Evolutionary conservation across 2,113 vertebrate species (phyloP), one percentile per base, ranked within the genome.

Genomic region (Mola mola): DNA sequence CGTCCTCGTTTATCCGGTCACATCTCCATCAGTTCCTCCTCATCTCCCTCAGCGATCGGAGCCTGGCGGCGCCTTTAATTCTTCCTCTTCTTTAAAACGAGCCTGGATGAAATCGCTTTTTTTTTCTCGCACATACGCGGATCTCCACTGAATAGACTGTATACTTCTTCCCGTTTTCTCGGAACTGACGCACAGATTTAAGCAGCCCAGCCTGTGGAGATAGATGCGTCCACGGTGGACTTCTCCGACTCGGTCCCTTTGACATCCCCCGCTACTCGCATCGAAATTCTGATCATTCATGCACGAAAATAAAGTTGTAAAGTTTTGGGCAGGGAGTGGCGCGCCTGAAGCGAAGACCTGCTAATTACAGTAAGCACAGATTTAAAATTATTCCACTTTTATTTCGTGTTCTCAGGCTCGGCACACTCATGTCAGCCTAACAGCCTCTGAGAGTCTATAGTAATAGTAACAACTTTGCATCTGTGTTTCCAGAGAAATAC

Each of bases 1-100:
- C 64, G 53, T 68, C 29, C 40, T 52, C 57, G 21, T 37, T 25
- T 3, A 24, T 59, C 66, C 29, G 40, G 19, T 42, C n/a, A 24
- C 47, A 26, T 67, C 56, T 38, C 34, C 61, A 13, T 52, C 52
- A 44, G 34, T 16, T 53, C 38, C 12, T 40, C 31, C 38, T 7
- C 64, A 15, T 22, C 65, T 46, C n/a, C n/a, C 36, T 33, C 29
- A 3, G 65, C 9, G 41, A 59, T 46, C 33, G 5, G 41, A 60
- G 37, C 17, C 26, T n/a, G n/a, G n/a, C n/a, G n/a, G n/a, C n/a
- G n/a, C n/a, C n/a, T n/a, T n/a, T n/a, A n/a, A n/a, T n/a, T n/a
- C n/a, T n/a, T n/a, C n/a, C n/a, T n/a, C n/a, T n/a, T n/a, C n/a
- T n/a, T n/a, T n/a, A n/a, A n/a, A n/a, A n/a, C n/a, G n/a, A n/a